Evolutionary conservation across 2,797 vertebrate genomes (phyloP).

Genomic region (Lagocephalus sceleratus): DNA sequence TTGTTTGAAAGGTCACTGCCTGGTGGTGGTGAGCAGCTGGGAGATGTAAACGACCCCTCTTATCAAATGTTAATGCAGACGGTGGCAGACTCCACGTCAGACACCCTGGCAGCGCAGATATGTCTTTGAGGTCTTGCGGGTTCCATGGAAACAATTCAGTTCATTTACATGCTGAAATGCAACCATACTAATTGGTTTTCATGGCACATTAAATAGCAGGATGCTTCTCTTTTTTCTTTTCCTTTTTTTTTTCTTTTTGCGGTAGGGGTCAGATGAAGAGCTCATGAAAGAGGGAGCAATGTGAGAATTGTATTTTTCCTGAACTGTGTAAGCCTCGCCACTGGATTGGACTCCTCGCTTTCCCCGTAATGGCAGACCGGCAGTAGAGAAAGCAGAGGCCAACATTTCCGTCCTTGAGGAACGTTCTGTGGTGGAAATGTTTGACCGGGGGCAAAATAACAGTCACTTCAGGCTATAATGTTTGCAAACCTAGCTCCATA

Average conservation of each 20-base stretch:
- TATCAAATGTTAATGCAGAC: slow-evolving; percentile 83
- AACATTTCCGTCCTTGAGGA: slow-evolving; percentile 34
- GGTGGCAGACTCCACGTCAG: slow-evolving; percentile 70
- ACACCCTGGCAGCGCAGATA: slow-evolving; percentile 60
- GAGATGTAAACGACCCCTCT: slow-evolving; percentile 82
- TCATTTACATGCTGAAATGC: slow-evolving; percentile 76
- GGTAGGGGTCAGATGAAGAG: slow-evolving; percentile 46
- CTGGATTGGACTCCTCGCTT: slow-evolving; percentile 39
- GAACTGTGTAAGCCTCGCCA: slow-evolving; percentile 48
- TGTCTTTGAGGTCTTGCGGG: slow-evolving; percentile 78
- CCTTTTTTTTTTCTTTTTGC: slow-evolving; percentile 41
- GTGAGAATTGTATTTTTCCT: slow-evolving; percentile 42
- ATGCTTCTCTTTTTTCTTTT: slow-evolving; percentile 6
- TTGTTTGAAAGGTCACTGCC: slow-evolving; percentile 83
- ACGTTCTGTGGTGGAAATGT: slow-evolving; percentile 28
- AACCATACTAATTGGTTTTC: slow-evolving; percentile 77
- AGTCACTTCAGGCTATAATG: slow-evolving; percentile 21
- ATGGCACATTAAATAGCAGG: slow-evolving; percentile 69
- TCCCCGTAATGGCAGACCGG: slow-evolving; percentile 40
- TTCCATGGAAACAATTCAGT: slow-evolving; percentile 80
- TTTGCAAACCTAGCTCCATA: slow-evolving; percentile 14
- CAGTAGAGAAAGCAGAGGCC: slow-evolving; percentile 26
- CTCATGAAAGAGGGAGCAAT: slow-evolving; percentile 49
- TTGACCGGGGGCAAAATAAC: slow-evolving; percentile 21
- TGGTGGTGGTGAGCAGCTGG: slow-evolving; percentile 76